phyloP scores from a whole-genome alignment of 1,140 invertebrate genomes.

The Drosophila lini region DNA sequence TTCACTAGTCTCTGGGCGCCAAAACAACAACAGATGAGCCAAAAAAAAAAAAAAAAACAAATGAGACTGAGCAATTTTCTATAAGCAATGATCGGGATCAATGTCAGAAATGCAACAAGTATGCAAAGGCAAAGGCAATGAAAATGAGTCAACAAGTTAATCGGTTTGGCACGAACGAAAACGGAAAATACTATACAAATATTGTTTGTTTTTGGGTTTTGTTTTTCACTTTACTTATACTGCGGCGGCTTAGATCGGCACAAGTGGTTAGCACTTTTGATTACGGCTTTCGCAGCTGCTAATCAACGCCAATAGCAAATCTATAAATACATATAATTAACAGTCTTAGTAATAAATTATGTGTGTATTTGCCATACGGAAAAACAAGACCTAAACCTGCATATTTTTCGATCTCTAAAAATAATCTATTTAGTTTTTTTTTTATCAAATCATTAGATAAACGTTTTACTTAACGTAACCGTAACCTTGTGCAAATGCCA shows the following conservation, averaged over 20 bases:
- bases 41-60: constrained; percentile 35
- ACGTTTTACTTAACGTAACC: background rate
- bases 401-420: background rate
- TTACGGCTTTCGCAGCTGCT: constrained; percentile 8
- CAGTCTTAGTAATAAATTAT: constrained; percentile 2
- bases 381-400: constrained; percentile 7
- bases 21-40: constrained; percentile 32
- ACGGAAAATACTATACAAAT: constrained; percentile 3
- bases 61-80: constrained; percentile 17
- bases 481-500: constrained; percentile 20
- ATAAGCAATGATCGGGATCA: constrained; percentile 52
- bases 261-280: constrained; percentile 14
- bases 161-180: constrained; percentile 11
- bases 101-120: constrained; percentile 67
- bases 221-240: background rate
- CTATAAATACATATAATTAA: constrained; percentile 13
- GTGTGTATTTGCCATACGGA: background rate
- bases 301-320: constrained; percentile 2
- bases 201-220: background rate
- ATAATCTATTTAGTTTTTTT: background rate
- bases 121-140: constrained; percentile 26
- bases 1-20: constrained; percentile 39
- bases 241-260: background rate
- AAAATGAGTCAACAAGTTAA: constrained; percentile 32
- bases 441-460: constrained; percentile 11